Evolutionary conservation across 2,888 invertebrate species (phyloP), one percentile per base, ranked within the genome.

Genomic region (Magallana nippona): DNA sequence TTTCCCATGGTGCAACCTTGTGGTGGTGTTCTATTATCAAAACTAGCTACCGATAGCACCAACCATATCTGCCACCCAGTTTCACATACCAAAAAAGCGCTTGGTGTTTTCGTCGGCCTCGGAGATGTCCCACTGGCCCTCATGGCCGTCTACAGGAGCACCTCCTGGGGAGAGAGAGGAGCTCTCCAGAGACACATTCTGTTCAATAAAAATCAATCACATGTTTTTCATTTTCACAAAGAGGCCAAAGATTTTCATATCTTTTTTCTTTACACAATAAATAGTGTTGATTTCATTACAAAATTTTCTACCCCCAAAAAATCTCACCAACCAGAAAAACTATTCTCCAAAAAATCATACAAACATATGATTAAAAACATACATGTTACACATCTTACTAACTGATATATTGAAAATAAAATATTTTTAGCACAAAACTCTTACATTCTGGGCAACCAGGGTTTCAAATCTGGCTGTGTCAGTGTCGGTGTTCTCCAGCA

Each of bases 61-160:
- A 27, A 71, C 32, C 22, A 63, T 63, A 27, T 22, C 32, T 71
- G 19, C 27, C 71, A 27, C 71, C 71, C 13, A 71, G 22, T 27
- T 55, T 13, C 79, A 19, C 78, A 77, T 90, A 94, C 95, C 95
- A 92, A 95, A 95, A 88, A 95, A 95, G 85, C 95, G 90, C 90
- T 95, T 95, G 89, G 95, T 95, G 86, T 95, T 94, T 82, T 95
- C 95, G 89, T 95, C 95, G 13, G 95, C 95, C 84, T 95, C 95
- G 80, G 93, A 94, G 84, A 95, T 94, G 88, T 95, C 95, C 92
- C 94, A 94, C 63, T 86, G 88, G 32, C 85, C 85, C 15, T 83
- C 82, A 15, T 84, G 86, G 11, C 86, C 62, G 27, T 88, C 87
- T 17, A 84, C 19, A 27, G 71, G 71, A 32, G 27, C 71, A 27